Evolutionary conservation across 2,888 invertebrate species (phyloP), one percentile per base, ranked within the genome.

Genomic region (Litoditis marina): DNA sequence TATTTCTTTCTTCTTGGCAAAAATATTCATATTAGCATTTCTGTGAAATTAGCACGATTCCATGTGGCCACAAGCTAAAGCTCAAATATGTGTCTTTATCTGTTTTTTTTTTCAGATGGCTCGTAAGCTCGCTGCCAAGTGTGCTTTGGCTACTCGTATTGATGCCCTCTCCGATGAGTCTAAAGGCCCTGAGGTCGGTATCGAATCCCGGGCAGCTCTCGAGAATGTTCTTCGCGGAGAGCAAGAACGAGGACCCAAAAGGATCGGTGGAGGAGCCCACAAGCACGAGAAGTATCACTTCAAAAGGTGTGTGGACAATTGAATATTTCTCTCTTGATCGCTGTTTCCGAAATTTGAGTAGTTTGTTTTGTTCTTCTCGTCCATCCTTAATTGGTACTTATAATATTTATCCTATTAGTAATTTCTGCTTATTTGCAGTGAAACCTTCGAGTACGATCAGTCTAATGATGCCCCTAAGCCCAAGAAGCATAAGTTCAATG

Each of bases 71-170:
- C n/a, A n/a, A n/a, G n/a, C n/a, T n/a, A n/a, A n/a, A n/a, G n/a
- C n/a, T n/a, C n/a, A n/a, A n/a, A n/a, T n/a, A n/a, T n/a, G n/a
- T n/a, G n/a, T n/a, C n/a, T n/a, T n/a, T n/a, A n/a, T n/a, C n/a
- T n/a, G n/a, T n/a, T 28, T 52, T 47, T 13, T 52, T 56, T 53
- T 82, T 19, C 65, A 87, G 86, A 85, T 87, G 76, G 92, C 96
- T 0, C 88, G 98, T 78, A 96, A 95, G 89, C 86, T 99, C 76
- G 96, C 98, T 1, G 94, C 96, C 0, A 99, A 99, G 84, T 91
- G 94, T 0, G 88, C 96, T 0, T 84, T 99, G 34, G 92, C 92
- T 0, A 91, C 92, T 0, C 88, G 98, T 77, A 90, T 93, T 0
- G 98, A 99, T 84, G 98, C 98, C 0, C 88, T 98, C 25, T 94